Base-by-base conservation (phyloP, 2,113 vertebrate genomes). In the Pterocles gutturalis region DNA sequence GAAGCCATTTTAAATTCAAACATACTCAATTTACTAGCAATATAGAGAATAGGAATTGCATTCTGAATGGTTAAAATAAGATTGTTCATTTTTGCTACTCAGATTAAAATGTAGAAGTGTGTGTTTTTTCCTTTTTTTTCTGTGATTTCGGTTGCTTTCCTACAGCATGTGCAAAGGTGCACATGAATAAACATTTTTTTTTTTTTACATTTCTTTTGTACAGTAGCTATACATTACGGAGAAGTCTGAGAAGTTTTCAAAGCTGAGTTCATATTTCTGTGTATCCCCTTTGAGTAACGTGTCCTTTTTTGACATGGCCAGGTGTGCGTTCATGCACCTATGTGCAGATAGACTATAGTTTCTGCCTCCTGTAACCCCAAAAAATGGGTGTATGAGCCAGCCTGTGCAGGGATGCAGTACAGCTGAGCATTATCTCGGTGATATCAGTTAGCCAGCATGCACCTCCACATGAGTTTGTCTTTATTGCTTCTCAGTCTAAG, bases 1-100 rank as follows among this genome's bases (percentile, higher is more conserved):
- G 4, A 95, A 85, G 36, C 8, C 20, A 33, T 85, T 94, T 95
- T 57, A 80, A 90, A 76, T 87, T 87, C 43, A 79, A 87, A 78
- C 45, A 16, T 81, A 62, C 15, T 75, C 69, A 70, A 4, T 83
- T 91, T 78, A 11, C 90, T 83, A 76, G 28, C 49, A 48, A 49
- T 61, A n/a, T 17, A 25, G 46, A 76, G 58, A 81, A 54, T 4
- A 84, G 43, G 62, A 73, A 46, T 93, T 90, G 26, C 66, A 46
- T 84, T 91, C 60, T n/a, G 34, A 84, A 14, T 51, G 28, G 22
- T 84, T 87, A 60, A 89, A 90, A 31, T 65, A 24, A 36, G 48
- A 31, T 76, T 55, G 41, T 43, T 83, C 5, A 1, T 20, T 94
- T 94, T 67, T 82, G 24, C 45, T 85, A 41, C 49, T 82, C 9